Evolutionary conservation across 2,797 vertebrate genomes (phyloP), one percentile per base, ranked within the genome.

Genomic region (Rhinella marina): DNA sequence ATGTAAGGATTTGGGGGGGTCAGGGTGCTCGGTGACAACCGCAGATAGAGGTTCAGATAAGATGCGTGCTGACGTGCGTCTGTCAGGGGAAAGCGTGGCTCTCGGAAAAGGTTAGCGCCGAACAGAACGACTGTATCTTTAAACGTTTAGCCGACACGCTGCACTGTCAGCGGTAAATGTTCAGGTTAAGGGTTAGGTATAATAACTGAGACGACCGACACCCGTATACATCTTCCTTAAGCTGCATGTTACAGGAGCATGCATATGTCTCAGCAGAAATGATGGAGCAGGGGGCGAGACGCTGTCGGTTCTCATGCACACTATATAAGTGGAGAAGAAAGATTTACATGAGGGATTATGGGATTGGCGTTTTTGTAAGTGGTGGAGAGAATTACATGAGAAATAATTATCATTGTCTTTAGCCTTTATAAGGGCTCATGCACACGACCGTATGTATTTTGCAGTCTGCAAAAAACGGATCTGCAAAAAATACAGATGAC

Each of bases 131-230:
- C 73, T 88, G 83, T 79, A 84, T 73, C 85, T 87, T 87, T 83
- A 89, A 89, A 80, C 85, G 85, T 84, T 89, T 89, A 86, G 73
- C 73, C 79, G 88, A 82, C 84, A 83, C 23, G 41, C 32, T 57
- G 85, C 54, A 41, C 80, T 79, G 80, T 89, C 85, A 87, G 32
- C 56, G 56, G 17, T 84, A 86, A 89, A 89, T 87, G 88, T 87
- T 81, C 85, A 84, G 81, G 85, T 48, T 59, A 89, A 72, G 66
- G 88, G 88, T 89, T 50, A 79, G 57, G 25, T 57, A 72, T 83
- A 72, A 66, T 59, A 86, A 50, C 78, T 23, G 12, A 48, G 21
- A 84, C 57, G 29, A 81, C 54, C 73, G 87, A 81, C 50, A 84
- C 54, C 17, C 56, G 25, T 85, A 85, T 84, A 81, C 52, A 27